Conservation (phyloP, 2,113 vertebrate genomes). For the Emberiza fucata region DNA sequence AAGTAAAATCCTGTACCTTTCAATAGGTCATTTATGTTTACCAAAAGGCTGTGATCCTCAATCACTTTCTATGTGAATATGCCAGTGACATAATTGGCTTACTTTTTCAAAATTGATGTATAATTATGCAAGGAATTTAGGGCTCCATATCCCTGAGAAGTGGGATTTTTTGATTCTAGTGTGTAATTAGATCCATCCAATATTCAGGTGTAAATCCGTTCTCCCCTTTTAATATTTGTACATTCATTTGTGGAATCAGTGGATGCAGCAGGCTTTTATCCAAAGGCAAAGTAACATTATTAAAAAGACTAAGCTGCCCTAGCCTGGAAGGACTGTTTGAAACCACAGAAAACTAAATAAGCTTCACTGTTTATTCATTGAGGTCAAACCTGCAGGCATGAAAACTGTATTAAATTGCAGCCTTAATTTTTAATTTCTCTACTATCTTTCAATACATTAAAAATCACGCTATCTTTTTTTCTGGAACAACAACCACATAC, state of each 20-base stretch:
- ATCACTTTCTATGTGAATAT: neutral
- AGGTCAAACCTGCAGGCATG: neutral
- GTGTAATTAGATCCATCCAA: neutral
- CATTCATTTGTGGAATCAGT: neutral
- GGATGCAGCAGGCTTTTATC: neutral
- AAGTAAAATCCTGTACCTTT: neutral
- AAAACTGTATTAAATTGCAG: neutral
- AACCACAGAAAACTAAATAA: constrained; percentile 28
- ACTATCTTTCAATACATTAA: neutral
- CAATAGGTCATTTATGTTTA: neutral
- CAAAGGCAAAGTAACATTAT: constrained; percentile 43
- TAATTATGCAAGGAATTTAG: neutral
- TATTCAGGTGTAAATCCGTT: constrained; percentile 33
- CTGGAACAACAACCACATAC: neutral
- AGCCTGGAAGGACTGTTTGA: constrained; percentile 8
- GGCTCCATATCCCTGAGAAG: neutral
- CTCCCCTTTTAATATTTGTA: constrained; percentile 38
- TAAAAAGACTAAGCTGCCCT: constrained; percentile 39
- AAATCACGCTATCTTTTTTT: neutral
- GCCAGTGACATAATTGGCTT: neutral
- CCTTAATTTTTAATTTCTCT: neutral
- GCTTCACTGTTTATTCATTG: neutral
- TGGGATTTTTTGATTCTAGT: neutral
- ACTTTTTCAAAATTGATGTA: neutral
- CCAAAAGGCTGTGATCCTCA: neutral